Conservation (phyloP, 2,888 invertebrate species). For the Nesidiocoris tenuis region DNA sequence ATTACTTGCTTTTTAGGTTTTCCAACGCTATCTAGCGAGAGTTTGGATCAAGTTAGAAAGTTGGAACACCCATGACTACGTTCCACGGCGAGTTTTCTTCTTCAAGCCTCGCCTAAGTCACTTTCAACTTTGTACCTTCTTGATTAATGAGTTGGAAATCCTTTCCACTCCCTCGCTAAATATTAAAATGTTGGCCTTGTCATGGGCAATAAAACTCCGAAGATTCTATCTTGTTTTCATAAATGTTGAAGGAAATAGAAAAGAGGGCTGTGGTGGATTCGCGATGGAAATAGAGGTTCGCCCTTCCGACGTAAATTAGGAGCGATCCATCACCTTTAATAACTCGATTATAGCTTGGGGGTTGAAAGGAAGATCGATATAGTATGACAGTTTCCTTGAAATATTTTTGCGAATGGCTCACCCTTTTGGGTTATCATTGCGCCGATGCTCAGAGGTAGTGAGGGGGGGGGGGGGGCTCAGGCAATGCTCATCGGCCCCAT, state of each 20-base stretch:
- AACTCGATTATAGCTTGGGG: conserved; percentile 11
- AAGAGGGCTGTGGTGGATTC: not conserved
- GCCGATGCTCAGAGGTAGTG: too few species aligned
- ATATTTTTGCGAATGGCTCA: not conserved
- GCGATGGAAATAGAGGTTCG: not conserved
- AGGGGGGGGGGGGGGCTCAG: too few species aligned
- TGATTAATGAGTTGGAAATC: not conserved
- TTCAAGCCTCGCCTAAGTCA: not conserved
- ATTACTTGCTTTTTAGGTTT: not conserved
- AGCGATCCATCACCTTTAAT: conserved; percentile 27
- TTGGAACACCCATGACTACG: not conserved
- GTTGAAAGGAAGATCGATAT: not conserved
- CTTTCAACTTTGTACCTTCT: not conserved
- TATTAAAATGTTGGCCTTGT: conserved; percentile 18
- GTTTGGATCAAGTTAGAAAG: not conserved
- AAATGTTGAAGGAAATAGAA: not conserved
- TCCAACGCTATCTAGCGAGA: not conserved
- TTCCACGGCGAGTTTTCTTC: too few species aligned
- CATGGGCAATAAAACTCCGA: conserved; percentile 17
- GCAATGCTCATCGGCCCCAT: too few species aligned
- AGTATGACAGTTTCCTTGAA: not conserved
- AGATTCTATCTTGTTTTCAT: conserved; percentile 4
- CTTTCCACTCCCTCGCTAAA: not conserved
- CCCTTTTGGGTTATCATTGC: too few species aligned
- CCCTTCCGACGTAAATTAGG: not conserved